phyloP scores from a whole-genome alignment of 1,140 invertebrate genomes.

The Microplitis mediator region DNA sequence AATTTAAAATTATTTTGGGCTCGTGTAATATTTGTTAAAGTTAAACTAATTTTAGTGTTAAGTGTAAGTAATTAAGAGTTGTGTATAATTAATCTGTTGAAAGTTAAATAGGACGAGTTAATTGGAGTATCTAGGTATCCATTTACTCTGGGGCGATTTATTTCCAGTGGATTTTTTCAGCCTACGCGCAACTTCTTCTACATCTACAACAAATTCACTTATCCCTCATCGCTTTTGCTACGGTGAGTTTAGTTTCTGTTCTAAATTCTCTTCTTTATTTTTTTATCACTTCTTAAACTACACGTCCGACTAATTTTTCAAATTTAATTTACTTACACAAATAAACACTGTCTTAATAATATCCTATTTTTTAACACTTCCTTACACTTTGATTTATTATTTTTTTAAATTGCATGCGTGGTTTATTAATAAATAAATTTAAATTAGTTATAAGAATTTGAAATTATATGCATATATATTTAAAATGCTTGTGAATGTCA shows the following conservation, averaged over 20 bases:
- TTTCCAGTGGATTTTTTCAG: constrained; percentile 44
- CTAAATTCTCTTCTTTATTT: constrained; percentile 44
- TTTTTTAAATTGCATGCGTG: too few species aligned
- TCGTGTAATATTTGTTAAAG: too few species aligned
- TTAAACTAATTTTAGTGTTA: too few species aligned
- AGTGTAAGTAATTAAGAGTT: too few species aligned
- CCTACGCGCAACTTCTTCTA: constrained; percentile 42
- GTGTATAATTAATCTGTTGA: too few species aligned
- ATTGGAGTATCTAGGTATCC: constrained; percentile 2
- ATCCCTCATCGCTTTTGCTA: constrained; percentile 53
- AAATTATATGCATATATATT: background rate
- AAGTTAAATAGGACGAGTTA: too few species aligned
- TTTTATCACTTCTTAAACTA: background rate
- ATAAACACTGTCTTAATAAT: too few species aligned
- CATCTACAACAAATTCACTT: constrained; percentile 46
- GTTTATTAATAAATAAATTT: too few species aligned
- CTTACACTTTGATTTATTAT: too few species aligned
- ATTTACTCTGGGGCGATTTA: constrained; percentile 10
- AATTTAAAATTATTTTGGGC: too few species aligned
- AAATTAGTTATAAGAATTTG: too few species aligned
- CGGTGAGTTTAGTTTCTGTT: constrained; percentile 55
- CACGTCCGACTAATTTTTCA: background rate
- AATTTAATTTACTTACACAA: background rate
- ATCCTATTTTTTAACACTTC: too few species aligned
- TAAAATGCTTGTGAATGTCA: background rate